Base-by-base conservation (phyloP, 1,140 invertebrate species). In the Leptinotarsa lineolata region DNA sequence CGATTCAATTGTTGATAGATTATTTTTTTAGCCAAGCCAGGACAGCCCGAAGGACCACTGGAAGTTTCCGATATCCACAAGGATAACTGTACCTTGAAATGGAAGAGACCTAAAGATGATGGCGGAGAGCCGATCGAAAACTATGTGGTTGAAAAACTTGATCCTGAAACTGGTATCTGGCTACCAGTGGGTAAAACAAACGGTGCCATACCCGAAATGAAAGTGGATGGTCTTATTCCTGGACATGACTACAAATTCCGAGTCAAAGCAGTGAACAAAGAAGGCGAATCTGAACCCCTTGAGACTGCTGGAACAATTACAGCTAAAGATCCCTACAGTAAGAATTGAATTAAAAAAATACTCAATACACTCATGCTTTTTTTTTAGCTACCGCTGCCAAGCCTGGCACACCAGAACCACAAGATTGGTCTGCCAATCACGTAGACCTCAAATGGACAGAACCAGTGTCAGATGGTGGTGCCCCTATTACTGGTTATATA, bases 231-330 rank as follows among this genome's bases (percentile, higher is more conserved):
- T 22, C 84, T 97, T 48, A 94, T 93, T 73, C 93, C 96, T 72
- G 97, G 97, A 72, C 95, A 98, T 82, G 95, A 98, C 82, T 99
- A 99, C 85, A 95, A 97, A 87, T 99, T 99, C 91, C 90, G 97
- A 72, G 97, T 99, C 2, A 97, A 97, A 81, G 98, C 98, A 12
- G 86, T 98, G 11, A 99, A 99, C 84, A 96, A 95, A 79, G 95
- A 99, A 87, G 97, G 97, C 54, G 95, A 97, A 86, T 98, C 96
- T 20, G 95, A 98, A 82, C 97, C 97, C n/a, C 86, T 99, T 22
- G 95, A 97, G 83, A 97, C 96, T 16, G 89, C 94, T 77, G 92
- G 93, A 70, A 91, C 95, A 20, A 97, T 97, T 67, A 88, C 97
- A 78, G 97, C 97, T 64, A 98, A 98, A 86, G 96, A 99, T 93